Evolutionary conservation across 2,113 vertebrate genomes (phyloP), one percentile per base, ranked within the genome.

Genomic region (Ochotona curzoniae): DNA sequence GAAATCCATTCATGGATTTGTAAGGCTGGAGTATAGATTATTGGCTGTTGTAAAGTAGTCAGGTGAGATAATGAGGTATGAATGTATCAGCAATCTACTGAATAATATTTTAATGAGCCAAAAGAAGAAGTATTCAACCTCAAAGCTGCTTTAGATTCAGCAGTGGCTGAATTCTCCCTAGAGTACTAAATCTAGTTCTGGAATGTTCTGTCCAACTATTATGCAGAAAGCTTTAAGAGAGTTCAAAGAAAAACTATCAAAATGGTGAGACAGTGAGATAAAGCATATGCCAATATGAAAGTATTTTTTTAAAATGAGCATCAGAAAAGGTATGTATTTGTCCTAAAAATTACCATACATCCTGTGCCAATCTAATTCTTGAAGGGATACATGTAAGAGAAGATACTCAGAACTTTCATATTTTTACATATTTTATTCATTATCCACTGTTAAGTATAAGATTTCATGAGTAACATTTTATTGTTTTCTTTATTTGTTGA

Each of bases 101-200:
- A 71, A 32, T 73, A 57, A 54, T 26, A 44, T 89, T 89, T 84
- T 89, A 89, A 71, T 44, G 74, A 84, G 64, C 26, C 44, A 54
- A 47, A 83, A 78, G 70, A 78, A 44, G n/a, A 44, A 44, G 38
- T 64, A 84, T 6, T 73, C 17, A 11, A 57, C 8, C 73, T 85
- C 44, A 90, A 35, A 71, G 57, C 44, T 73, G 8, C 73, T 66
- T 49, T 80, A 47, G 23, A 61, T 76, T 83, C 32, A 20, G 49
- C 21, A 83, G 61, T 79, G 21, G 20, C 47, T 73, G 28, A 26
- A 71, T 3, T 89, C 70, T 51, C 11, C 30, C 30, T 86, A 60
- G 67, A 90, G 67, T 75, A 60, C 13, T 61, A 32, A 35, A 38
- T 63, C 21, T 60, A 69, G 32, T 82, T 87, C 26, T 83, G n/a